phyloP scores from a whole-genome alignment of 2,888 invertebrate species.

The Ochropleura leucogaster region DNA sequence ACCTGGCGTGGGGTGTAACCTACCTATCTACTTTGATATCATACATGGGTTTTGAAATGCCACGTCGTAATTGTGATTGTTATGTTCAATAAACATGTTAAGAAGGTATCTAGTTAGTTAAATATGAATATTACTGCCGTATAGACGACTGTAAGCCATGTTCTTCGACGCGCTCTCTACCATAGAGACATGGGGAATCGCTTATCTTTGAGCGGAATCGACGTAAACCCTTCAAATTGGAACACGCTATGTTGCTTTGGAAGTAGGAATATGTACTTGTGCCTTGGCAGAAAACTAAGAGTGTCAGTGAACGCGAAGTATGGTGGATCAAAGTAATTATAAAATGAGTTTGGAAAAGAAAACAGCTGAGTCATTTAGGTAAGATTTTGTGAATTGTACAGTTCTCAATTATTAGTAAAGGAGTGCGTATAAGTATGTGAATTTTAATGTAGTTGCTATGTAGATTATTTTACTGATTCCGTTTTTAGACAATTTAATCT shows the following conservation, averaged over 20 bases:
- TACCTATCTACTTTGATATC: too few species aligned
- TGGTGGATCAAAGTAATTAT: not conserved
- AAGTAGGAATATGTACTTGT: not conserved
- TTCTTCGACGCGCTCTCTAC: constrained; percentile 6
- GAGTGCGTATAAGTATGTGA: not conserved
- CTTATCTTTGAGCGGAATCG: constrained; percentile 23
- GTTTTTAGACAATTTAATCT: not conserved
- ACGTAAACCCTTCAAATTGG: not conserved
- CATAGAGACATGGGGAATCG: not conserved
- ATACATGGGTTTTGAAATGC: too few species aligned
- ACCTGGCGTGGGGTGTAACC: not conserved
- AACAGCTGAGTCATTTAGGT: not conserved
- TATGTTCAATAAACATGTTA: not conserved
- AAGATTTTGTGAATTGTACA: not conserved
- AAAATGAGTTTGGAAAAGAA: not conserved
- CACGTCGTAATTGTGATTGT: not conserved
- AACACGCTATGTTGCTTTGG: not conserved
- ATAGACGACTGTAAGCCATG: not conserved
- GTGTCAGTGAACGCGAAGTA: not conserved
- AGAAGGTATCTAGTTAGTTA: not conserved
- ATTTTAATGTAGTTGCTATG: not conserved
- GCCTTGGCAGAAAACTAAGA: not conserved
- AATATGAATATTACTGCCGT: not conserved
- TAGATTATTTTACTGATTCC: not conserved
- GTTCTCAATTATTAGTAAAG: not conserved